phyloP scores from a whole-genome alignment of 2,113 vertebrate species.

The Pogonocichla stellata region DNA sequence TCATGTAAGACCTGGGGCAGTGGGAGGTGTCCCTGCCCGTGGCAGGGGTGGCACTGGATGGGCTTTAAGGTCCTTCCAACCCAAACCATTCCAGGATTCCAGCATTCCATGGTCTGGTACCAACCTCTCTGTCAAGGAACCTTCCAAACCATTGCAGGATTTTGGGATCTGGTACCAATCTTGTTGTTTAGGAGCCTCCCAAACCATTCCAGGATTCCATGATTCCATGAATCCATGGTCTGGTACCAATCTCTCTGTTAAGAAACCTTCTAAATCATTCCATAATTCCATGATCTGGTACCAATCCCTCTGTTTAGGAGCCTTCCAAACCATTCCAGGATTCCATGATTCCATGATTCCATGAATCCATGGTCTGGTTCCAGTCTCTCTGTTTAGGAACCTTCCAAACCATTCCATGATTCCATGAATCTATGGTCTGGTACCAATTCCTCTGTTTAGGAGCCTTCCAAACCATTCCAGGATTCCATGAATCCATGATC shows the following conservation, averaged over 20 bases:
- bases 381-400: neutral
- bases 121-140: too few species aligned
- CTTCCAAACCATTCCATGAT: neutral
- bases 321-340: neutral
- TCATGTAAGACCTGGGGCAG: rapidly evolving
- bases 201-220: neutral
- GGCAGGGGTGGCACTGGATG: neutral
- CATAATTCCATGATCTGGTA: neutral
- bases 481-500: too few species aligned
- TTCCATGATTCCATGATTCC: neutral
- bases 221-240: neutral
- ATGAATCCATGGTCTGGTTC: neutral
- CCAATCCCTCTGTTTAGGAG: too few species aligned
- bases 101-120: neutral
- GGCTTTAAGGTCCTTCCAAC: neutral
- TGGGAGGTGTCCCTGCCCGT: neutral
- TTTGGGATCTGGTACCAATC: neutral
- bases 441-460: neutral
- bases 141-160: neutral
- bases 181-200: neutral
- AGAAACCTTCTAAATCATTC: neutral
- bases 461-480: neutral
- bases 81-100: neutral
- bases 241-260: neutral
- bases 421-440: neutral